Base-by-base conservation (phyloP, 2,888 invertebrate genomes). In the Camponotus fellah region DNA sequence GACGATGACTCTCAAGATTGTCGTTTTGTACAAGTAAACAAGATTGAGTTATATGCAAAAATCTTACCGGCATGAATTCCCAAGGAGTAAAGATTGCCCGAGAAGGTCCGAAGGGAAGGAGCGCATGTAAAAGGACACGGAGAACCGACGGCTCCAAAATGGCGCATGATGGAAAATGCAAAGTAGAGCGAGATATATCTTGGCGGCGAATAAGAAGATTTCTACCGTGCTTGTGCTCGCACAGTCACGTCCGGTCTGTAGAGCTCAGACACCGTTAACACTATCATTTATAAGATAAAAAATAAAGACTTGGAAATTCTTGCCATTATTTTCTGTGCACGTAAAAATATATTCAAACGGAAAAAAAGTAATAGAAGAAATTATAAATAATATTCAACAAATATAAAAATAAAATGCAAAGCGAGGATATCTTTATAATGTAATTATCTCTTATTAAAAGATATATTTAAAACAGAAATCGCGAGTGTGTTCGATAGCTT, bases 241-340 rank as follows among this genome's bases (percentile, higher is more conserved):
- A 64, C 82, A 71, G 86, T 83, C 85, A 83, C 87, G 87, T 83
- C 49, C 82, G 76, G 43, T 12, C 69, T 83, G 76, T 83, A 85
- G 87, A 89, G 85, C 84, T 85, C 75, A 82, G 85, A 74, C 82
- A 83, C 80, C 83, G 85, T 85, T 88, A 89, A 89, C 85, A 89
- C 83, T 62, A 60, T 72, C 49, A 43, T 71, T 71, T 60, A 43
- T 60, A 71, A 71, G 60, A 72, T 72, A 60, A 72, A 72, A 56
- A 72, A n/a, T 71, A 62, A 21, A 60, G 46, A 46, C 71, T 60
- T 37, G n/a, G 26, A 72, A 60, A 62, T 60, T 53, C 8, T 53
- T 79, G 12, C 26, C 37, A 62, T 58, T 43, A 69, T 26, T 46
- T 46, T 46, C 26, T 26, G 46, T 37, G 60, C 46, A 17, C 26